Evolutionary conservation across 2,888 invertebrate genomes (phyloP).

Genomic region (Bugulina stolonifera): DNA sequence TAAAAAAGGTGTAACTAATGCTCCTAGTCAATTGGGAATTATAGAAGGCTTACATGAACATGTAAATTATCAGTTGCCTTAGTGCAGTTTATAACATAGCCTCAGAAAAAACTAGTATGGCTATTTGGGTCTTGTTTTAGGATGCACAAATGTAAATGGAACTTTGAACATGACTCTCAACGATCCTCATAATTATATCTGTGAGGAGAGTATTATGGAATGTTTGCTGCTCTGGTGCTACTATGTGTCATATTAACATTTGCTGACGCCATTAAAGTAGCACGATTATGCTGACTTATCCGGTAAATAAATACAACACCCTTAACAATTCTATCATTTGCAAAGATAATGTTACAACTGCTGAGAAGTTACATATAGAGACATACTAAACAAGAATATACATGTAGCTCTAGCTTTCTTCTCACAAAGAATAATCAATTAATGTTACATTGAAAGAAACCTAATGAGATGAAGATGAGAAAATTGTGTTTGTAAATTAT

Average conservation of each 20-base stretch:
- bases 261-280: not conserved
- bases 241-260: not conserved
- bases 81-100: no score
- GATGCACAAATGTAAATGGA: no score
- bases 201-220: not conserved
- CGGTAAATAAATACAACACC: not conserved
- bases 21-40: no score
- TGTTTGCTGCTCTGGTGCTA: not conserved
- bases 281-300: not conserved
- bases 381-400: not conserved
- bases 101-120: no score
- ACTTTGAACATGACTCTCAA: no score
- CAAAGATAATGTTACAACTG: not conserved
- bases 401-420: no score
- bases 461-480: not conserved
- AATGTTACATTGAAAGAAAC: not conserved
- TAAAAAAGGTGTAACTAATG: no score
- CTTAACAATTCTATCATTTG: not conserved
- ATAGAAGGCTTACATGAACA: no score
- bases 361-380: not conserved
- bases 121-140: no score
- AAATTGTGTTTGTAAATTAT: not conserved
- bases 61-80: no score
- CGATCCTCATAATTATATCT: no score
- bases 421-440: not conserved